Evolutionary conservation across 2,113 vertebrate genomes (phyloP).

Genomic region (Trinectes maculatus): DNA sequence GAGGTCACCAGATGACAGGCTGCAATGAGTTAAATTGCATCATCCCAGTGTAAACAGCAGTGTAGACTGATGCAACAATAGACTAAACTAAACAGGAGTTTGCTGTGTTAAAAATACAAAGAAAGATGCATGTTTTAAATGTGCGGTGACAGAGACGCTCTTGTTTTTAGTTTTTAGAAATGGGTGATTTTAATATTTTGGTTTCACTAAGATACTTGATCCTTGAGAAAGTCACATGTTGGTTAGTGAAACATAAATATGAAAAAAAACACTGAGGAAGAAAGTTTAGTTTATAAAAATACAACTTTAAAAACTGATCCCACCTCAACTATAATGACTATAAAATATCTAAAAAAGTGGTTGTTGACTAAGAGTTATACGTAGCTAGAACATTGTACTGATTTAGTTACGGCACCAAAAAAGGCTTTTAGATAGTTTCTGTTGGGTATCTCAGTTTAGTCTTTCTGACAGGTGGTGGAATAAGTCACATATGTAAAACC

Average conservation of each 20-base stretch:
- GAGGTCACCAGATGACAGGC: constrained; percentile 46
- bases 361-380: not conserved
- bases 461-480: constrained; percentile 4
- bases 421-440: constrained; percentile 14
- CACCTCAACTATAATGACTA: not conserved
- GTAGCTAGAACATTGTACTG: not conserved
- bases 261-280: no score
- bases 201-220: no score
- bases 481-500: not conserved
- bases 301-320: not conserved
- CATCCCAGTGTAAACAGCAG: not conserved
- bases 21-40: not conserved
- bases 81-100: no score
- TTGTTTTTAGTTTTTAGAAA: not conserved
- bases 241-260: not conserved
- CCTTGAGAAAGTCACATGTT: no score
- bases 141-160: no score
- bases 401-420: not conserved
- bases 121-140: not conserved
- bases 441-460: not conserved
- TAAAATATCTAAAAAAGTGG: not conserved
- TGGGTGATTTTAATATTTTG: no score
- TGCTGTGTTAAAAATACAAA: not conserved
- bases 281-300: no score
- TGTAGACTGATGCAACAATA: not conserved